Base-by-base conservation (phyloP, 2,888 invertebrate genomes). In the Bellardia pandia region DNA sequence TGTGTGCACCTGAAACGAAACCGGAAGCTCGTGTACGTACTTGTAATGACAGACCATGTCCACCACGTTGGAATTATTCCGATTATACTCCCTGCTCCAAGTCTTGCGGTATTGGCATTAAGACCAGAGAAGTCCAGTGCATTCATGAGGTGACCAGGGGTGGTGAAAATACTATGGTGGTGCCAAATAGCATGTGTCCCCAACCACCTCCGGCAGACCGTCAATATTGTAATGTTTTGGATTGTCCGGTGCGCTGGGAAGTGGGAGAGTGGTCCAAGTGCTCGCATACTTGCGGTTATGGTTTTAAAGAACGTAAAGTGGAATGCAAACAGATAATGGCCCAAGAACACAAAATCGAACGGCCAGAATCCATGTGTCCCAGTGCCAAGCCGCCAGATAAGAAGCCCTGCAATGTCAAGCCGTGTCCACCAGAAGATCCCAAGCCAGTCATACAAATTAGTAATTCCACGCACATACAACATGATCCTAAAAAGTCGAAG, bases 21-120 rank as follows among this genome's bases (percentile, higher is more conserved):
- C 98, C 98, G 0, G 98, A 98, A 92, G 97, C 97, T 71, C 94
- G 98, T 86, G 97, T 98, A 48, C 94, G 97, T 90, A 97, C 97
- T 0, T 98, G 98, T 94, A 99, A 99, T 92, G 98, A 98, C 91
- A 96, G 98, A 87, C 98, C 99, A 0, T 99, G 99, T 92, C 98
- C 98, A 2, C 98, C 99, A 0, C 95, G 98, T 90, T 98, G 98
- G 98, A 98, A 98, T 92, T 96, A 97, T 90, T 97, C 98, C 0
- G 97, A 98, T 78, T 98, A 97, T 92, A 96, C 97, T 0, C 96
- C 96, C 30, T 99, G 99, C 94, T 97, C 98, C 30, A 98, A 97
- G 93, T 96, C 97, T 3, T 99, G 99, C 92, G 99, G 99, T 45
- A 97, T 98, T 89, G 99, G 99, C 0, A 96, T 97, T 89, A 98